Evolutionary conservation across 2,113 vertebrate species (phyloP).

Genomic region (Triplophysa rosa): DNA sequence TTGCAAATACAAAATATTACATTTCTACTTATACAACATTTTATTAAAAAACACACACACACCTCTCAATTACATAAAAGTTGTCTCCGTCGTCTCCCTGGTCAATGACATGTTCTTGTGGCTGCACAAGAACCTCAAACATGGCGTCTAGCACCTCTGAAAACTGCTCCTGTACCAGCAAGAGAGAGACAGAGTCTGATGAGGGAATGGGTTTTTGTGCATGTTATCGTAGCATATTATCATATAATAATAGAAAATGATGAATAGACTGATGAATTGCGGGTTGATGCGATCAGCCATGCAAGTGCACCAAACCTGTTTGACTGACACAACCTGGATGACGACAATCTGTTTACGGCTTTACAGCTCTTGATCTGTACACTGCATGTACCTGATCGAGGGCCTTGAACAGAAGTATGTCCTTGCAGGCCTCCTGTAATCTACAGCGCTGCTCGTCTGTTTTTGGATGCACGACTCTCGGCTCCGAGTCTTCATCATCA

Average conservation of each 20-base stretch:
- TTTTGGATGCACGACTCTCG: conserved; percentile 95
- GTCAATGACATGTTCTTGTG: conserved; percentile 94
- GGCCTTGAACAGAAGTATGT: conserved; percentile 97
- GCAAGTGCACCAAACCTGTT: neutral
- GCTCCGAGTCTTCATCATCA: conserved; percentile 95
- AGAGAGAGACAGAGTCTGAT: neutral
- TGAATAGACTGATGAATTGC: neutral
- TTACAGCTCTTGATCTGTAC: conserved; percentile 1
- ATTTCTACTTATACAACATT: neutral
- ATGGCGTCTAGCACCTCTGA: conserved; percentile 97
- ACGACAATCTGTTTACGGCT: neutral
- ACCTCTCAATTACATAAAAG: conserved; percentile 93
- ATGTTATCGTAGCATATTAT: too few species aligned
- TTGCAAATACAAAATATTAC: too few species aligned
- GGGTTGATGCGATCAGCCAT: neutral
- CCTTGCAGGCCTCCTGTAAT: conserved; percentile 95
- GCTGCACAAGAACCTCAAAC: conserved; percentile 91
- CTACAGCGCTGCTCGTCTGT: conserved; percentile 94
- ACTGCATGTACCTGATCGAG: conserved; percentile 86
- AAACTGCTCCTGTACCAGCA: conserved; percentile 86
- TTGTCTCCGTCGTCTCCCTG: conserved; percentile 98
- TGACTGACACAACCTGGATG: conserved; percentile 1
- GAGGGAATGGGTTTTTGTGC: neutral
- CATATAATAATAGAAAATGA: neutral
- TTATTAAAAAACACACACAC: neutral